Conservation (phyloP, 2,797 vertebrate species). For the Salmo trutta region DNA sequence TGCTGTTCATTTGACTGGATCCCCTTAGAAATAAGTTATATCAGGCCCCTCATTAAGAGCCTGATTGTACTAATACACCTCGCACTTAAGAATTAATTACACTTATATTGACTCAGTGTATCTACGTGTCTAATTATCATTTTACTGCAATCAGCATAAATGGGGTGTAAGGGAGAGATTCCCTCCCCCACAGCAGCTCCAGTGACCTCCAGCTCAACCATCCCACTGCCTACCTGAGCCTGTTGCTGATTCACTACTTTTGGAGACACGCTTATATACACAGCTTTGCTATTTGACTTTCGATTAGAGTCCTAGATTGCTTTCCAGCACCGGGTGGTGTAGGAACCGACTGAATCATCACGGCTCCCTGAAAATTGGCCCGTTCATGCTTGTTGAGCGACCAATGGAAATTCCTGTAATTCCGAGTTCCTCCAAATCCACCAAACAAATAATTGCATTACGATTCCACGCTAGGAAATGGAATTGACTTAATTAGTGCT, state of each 20-base stretch:
- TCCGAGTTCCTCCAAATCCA: not conserved
- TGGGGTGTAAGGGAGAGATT: not conserved
- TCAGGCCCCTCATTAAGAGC: slow-evolving; percentile 69
- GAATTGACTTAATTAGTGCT: slow-evolving; percentile 24
- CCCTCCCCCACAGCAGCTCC: slow-evolving; percentile 31
- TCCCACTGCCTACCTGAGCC: slow-evolving; percentile 53
- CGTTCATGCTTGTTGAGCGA: slow-evolving; percentile 54
- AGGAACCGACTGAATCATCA: slow-evolving; percentile 53
- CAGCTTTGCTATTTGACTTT: slow-evolving; percentile 69
- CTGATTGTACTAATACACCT: slow-evolving; percentile 74
- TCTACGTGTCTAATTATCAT: slow-evolving; percentile 69
- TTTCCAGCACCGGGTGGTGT: slow-evolving; percentile 62
- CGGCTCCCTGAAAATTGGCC: slow-evolving; percentile 54
- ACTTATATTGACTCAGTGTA: slow-evolving; percentile 73
- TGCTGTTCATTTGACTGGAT: slow-evolving; percentile 62
- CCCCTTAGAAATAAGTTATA: slow-evolving; percentile 60
- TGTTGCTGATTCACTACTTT: slow-evolving; percentile 65
- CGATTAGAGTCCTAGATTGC: slow-evolving; percentile 68
- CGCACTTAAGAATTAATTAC: slow-evolving; percentile 74
- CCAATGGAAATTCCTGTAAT: slow-evolving; percentile 25
- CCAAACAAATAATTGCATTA: slow-evolving; percentile 6
- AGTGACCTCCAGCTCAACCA: slow-evolving; percentile 59
- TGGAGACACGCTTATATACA: slow-evolving; percentile 58
- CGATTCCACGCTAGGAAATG: slow-evolving; percentile 18
- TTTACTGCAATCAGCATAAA: slow-evolving; percentile 63